phyloP scores from a whole-genome alignment of 53 echinoderm and acorn worm genomes.

The Holothuria leucospilota region DNA sequence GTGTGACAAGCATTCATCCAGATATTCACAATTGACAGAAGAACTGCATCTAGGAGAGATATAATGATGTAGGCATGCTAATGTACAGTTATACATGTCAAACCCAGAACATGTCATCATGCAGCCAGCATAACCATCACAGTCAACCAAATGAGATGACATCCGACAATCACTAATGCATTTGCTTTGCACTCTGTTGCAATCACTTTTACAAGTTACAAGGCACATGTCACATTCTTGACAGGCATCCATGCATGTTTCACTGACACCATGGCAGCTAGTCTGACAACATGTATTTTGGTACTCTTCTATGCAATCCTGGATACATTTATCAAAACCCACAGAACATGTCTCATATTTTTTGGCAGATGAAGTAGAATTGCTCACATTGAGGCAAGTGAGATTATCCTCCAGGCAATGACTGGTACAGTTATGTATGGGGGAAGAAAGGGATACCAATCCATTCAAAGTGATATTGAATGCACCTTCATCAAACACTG shows the following conservation, averaged over 20 bases:
- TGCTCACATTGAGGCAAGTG: neutral
- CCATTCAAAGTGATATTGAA: too few relatives aligned
- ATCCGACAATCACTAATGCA: constrained; percentile 41
- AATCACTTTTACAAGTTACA: neutral
- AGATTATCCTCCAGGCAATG: neutral
- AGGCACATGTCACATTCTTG: neutral
- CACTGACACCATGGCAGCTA: neutral
- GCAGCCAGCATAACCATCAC: constrained; percentile 30
- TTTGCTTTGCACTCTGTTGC: constrained; percentile 28
- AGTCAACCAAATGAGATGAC: neutral
- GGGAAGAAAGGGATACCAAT: neutral
- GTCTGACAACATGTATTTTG: neutral
- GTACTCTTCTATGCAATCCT: neutral
- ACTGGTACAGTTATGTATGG: neutral
- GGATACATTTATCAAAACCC: neutral
- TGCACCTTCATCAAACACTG: too few relatives aligned
- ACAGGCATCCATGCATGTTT: neutral
- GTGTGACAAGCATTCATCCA: neutral
- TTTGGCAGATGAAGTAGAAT: too few relatives aligned
- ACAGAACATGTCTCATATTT: neutral
- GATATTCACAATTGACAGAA: constrained; percentile 20
- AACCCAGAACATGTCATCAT: constrained; percentile 23
- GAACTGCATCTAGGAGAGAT: constrained; percentile 52
- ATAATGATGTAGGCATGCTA: constrained; percentile 50
- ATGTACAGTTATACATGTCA: neutral